These are phyloP conservation scores for Cnemophilus loriae DNA, from an alignment of 2,113 vertebrate species.

Conservation along the genomic window DNA sequence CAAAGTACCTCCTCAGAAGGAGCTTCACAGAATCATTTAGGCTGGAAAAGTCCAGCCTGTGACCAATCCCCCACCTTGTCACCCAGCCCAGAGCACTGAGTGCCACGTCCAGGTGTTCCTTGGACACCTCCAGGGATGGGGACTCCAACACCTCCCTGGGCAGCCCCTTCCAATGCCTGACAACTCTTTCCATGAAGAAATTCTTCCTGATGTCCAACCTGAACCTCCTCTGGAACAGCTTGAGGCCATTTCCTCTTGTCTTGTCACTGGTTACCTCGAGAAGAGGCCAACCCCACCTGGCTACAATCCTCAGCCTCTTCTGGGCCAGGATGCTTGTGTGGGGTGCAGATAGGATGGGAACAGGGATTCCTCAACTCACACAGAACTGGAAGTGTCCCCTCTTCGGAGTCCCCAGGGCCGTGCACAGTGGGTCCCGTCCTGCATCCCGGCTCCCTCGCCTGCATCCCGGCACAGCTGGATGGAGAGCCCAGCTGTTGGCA, in stretches of 20 bases:
- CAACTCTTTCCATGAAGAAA: neutral
- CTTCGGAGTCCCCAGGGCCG: neutral
- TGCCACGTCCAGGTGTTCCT: neutral
- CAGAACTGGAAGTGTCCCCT: neutral
- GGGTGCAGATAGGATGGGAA: neutral
- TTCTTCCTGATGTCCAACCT: neutral
- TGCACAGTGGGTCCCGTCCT: rapidly evolving
- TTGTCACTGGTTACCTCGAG: neutral
- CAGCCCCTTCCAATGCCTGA: neutral
- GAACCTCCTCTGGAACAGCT: neutral
- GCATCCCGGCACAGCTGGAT: neutral
- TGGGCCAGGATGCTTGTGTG: neutral
- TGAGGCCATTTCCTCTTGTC: neutral
- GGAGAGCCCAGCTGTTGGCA: neutral
- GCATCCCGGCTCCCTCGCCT: neutral
- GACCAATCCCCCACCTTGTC: rapidly evolving
- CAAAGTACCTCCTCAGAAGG: neutral
- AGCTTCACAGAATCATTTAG: neutral
- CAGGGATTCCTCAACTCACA: rapidly evolving
- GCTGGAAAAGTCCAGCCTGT: neutral
- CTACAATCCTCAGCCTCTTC: neutral
- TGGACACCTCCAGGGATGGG: neutral
- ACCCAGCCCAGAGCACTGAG: neutral
- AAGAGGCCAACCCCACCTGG: neutral
- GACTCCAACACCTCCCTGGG: neutral